Evolutionary conservation across 2,888 invertebrate genomes (phyloP), one percentile per base, ranked within the genome.

Genomic region (Zonitis immaculata): DNA sequence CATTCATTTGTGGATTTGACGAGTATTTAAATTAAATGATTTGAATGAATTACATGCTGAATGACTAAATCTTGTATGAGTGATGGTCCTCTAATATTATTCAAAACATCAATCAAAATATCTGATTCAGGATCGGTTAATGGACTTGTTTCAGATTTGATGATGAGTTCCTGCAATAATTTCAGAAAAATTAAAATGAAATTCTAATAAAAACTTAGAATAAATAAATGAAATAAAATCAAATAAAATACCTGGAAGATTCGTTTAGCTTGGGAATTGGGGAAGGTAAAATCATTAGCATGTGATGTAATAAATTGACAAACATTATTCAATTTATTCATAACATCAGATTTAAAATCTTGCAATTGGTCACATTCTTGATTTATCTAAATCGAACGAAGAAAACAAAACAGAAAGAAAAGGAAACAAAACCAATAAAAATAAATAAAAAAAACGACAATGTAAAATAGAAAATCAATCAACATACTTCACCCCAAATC

Each of bases 31-130:
- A n/a, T n/a, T n/a, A 56, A 12, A 51, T 49, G 18, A 43, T 32
- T 14, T 25, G 35, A 44, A 39, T 48, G 35, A 78, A 85, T 83
- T 72, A 89, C 89, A 73, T 88, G 88, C 76, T 86, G 81, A 63
- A 83, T 83, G 26, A 88, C 83, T 28, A 87, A 81, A 49, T 87
- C 86, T 66, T 82, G 81, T 64, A 88, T 82, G 57, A 84, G 81
- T 3, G 86, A 83, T 67, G 81, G 81, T 20, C 84, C 81, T 64
- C 86, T 86, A 64, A 86, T 79, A 54, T 82, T 82, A 67, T 83
- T 83, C 59, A 87, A 79, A 9, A 85, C 78, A 58, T 83, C 83
- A 72, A 86, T 76, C 60, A 87, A 76, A 60, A 82, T 79, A 68
- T 85, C 81, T 0, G 81, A 79, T 54, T 82, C 82, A 28, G 78